Conservation (phyloP, 2,888 invertebrate genomes). For the Saturnia japonica region DNA sequence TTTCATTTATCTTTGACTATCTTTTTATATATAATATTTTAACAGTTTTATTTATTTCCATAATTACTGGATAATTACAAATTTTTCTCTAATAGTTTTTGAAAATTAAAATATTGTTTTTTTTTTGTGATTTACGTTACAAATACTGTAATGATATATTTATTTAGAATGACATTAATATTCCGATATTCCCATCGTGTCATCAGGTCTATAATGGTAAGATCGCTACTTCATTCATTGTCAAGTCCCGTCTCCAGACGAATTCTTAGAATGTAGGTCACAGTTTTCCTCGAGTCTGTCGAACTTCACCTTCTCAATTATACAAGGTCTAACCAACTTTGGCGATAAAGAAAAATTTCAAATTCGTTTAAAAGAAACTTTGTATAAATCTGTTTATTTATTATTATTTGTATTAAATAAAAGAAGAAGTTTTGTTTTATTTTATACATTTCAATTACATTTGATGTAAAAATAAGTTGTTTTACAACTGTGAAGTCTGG, state of each 20-base stretch:
- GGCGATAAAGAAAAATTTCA: not conserved
- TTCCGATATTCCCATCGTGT: not conserved
- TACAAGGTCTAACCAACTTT: conserved; percentile 10
- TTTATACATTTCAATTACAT: not conserved
- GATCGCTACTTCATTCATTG: conserved; percentile 1
- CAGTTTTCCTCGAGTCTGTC: conserved; percentile 11
- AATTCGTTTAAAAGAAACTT: conserved; percentile 4
- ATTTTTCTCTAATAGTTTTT: too few species aligned
- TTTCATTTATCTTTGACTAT: too few species aligned
- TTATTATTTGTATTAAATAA: conserved; percentile 5
- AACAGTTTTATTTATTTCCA: not conserved
- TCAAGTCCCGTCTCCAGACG: not conserved
- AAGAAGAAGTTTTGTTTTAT: not conserved
- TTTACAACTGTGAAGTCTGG: not conserved
- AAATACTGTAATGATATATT: too few species aligned
- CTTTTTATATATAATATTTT: not conserved
- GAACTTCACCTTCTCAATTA: conserved; percentile 13
- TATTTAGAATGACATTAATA: not conserved
- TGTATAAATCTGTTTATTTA: not conserved
- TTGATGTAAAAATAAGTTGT: not conserved
- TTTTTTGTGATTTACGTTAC: too few species aligned
- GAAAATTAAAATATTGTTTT: too few species aligned
- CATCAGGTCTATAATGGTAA: not conserved
- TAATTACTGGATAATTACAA: too few species aligned
- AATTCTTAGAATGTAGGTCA: conserved; percentile 7